Evolutionary conservation across 2,113 vertebrate species (phyloP), one percentile per base, ranked within the genome.

Genomic region (Misgurnus anguillicaudatus): DNA sequence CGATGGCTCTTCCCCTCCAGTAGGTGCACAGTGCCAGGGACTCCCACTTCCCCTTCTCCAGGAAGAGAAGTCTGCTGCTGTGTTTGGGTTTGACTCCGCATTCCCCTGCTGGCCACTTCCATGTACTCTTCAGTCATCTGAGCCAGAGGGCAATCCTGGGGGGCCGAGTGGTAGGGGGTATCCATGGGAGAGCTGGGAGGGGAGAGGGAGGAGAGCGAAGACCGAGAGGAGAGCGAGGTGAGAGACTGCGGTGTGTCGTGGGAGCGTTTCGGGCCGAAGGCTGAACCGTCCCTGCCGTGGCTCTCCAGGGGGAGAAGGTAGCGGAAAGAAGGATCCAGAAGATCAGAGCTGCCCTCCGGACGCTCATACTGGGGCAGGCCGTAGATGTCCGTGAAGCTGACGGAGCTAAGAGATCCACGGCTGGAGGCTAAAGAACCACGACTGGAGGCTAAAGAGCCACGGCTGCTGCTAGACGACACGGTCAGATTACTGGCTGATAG

Each of bases 331-430:
- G 95, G 89, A 60, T 95, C 93, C 0, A 90, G 75, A 0, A 84
- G 80, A 55, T 93, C 91, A 16, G 61, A 82, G 0, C 73, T 86
- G 1, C 89, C 76, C 0, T 97, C 97, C 0, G 92, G 88, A 16
- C 95, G 95, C 61, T 99, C 98, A 0, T 96, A 98, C 85, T 98
- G 97, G 0, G 97, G 97, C 14, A 96, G 87, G 45, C 97, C 97
- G 0, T 99, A 99, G 92, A 99, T 99, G 91, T 99, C 98, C 0
- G 93, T 98, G 87, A 99, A 99, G 87, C 97, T 99, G 90, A 99
- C 87, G 0, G 98, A 99, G 91, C 97, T 99, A 64, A 99, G 93
- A 7, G 98, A 99, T 21, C 98, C 97, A 2, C 97, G 91, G 91
- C 97, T 98, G 83, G 97, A 99, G 1, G 98, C 92, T 81, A 98